These are phyloP conservation scores for Hyppa rectilinea DNA, from an alignment of 2,888 invertebrate species.

Conservation along the genomic window DNA sequence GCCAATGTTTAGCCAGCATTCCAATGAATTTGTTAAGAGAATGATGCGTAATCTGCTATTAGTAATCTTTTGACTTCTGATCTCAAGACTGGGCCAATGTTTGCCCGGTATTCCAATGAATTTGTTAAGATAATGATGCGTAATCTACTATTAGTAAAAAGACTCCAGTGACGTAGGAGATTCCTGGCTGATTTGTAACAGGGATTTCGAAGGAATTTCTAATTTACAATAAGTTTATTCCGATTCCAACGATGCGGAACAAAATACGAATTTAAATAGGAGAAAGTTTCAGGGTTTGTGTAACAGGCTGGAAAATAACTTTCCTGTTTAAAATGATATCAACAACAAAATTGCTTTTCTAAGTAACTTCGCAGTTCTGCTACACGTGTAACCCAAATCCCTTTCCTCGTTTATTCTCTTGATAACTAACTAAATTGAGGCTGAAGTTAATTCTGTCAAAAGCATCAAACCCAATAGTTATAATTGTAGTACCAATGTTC, in stretches of 20 bases:
- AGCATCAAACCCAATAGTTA: constrained; percentile 1
- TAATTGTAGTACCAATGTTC: neutral
- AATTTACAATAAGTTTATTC: constrained; percentile 13
- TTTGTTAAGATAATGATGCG: constrained; percentile 14
- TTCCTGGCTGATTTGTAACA: constrained; percentile 50
- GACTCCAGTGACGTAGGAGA: constrained; percentile 55
- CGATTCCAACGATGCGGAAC: neutral
- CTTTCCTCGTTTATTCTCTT: neutral
- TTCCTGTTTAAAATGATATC: constrained; percentile 17
- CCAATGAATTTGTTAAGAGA: constrained; percentile 16
- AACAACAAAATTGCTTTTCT: constrained; percentile 38
- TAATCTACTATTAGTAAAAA: constrained; percentile 35
- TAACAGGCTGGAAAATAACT: constrained; percentile 27
- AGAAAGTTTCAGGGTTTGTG: constrained; percentile 27
- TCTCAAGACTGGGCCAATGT: constrained; percentile 15
- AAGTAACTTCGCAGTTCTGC: constrained; percentile 18
- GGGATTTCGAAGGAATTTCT: constrained; percentile 18
- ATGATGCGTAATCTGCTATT: constrained; percentile 28
- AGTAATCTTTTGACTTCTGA: constrained; percentile 2
- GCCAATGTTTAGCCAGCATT: constrained; percentile 9
- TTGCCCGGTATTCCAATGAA: constrained; percentile 27
- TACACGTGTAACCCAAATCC: constrained; percentile 31
- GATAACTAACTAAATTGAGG: neutral
- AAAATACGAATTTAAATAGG: constrained; percentile 11
- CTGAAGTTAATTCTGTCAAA: constrained; percentile 4